Conservation (phyloP, 2,113 vertebrate genomes). For the Delphinus delphis region DNA sequence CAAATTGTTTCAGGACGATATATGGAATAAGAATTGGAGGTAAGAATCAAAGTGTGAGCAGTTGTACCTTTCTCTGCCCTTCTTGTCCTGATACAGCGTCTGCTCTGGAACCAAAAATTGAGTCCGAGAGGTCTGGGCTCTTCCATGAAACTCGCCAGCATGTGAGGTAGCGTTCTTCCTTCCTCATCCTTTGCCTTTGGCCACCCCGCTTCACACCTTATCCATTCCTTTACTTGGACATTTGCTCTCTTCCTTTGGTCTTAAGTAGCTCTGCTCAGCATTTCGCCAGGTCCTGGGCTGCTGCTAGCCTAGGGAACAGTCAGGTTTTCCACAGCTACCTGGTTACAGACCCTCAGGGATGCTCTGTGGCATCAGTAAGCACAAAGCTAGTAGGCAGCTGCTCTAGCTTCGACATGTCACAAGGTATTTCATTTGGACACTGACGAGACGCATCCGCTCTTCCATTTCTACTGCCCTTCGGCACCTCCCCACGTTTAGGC, state of each 20-base stretch:
- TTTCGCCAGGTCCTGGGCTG: not conserved
- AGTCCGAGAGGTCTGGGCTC: not conserved
- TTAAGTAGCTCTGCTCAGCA: not conserved
- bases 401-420: not conserved
- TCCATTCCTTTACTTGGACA: rapidly evolving
- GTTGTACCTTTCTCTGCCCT: not conserved
- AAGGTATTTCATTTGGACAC: not conserved
- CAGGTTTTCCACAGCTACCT: not conserved
- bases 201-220: no score
- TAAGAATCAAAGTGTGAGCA: not conserved
- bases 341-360: no score
- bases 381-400: no score
- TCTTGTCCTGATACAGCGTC: no score
- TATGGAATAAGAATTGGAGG: not conserved
- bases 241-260: not conserved
- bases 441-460: no score
- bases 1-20: not conserved
- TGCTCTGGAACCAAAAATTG: not conserved
- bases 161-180: rapidly evolving
- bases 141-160: not conserved
- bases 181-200: not conserved
- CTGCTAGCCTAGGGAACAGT: no score
- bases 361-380: not conserved
- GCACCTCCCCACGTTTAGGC: no score
- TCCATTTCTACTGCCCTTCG: not conserved